A percentile compares a stretch with the other conserved stretches of the same genome.
Evolutionary conservation across 2,888 invertebrate genomes (phyloP).

Genomic region (Andrena bucephala): DNA sequence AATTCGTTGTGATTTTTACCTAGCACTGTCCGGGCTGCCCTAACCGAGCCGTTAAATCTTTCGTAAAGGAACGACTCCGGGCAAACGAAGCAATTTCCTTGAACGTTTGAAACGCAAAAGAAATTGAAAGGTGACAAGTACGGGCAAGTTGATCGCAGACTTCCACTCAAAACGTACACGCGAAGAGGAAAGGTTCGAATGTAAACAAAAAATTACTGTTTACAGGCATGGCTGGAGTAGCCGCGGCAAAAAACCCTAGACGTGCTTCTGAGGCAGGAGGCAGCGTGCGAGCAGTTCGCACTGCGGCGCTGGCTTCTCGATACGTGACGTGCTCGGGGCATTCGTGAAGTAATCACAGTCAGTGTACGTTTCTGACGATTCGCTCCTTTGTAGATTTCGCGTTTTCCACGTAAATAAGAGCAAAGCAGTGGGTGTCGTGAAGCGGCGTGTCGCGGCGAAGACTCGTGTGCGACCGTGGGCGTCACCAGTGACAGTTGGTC

Average conservation of each 20-base stretch:
- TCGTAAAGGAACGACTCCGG: background rate
- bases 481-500: slow-evolving; percentile 72
- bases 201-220: slow-evolving; percentile 44
- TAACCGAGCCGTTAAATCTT: too few species aligned
- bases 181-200: background rate
- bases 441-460: slow-evolving; percentile 44
- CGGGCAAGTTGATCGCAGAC: background rate
- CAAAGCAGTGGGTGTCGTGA: slow-evolving; percentile 45
- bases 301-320: slow-evolving; percentile 73
- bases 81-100: background rate
- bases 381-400: slow-evolving; percentile 67
- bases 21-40: background rate
- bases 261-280: slow-evolving; percentile 19
- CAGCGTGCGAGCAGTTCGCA: slow-evolving; percentile 37
- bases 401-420: slow-evolving; percentile 60
- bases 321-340: slow-evolving; percentile 76
- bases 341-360: slow-evolving; percentile 79
- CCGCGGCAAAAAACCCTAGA: slow-evolving; percentile 44
- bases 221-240: background rate
- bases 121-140: background rate
- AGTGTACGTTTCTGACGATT: slow-evolving; percentile 75
- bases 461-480: slow-evolving; percentile 46
- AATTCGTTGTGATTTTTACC: background rate
- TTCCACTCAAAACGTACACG: background rate
- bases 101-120: background rate